A percentile compares a stretch with the other conserved stretches of the same genome.
Conservation (phyloP, 2,888 invertebrate genomes). For the Opisthograptis luteolata region DNA sequence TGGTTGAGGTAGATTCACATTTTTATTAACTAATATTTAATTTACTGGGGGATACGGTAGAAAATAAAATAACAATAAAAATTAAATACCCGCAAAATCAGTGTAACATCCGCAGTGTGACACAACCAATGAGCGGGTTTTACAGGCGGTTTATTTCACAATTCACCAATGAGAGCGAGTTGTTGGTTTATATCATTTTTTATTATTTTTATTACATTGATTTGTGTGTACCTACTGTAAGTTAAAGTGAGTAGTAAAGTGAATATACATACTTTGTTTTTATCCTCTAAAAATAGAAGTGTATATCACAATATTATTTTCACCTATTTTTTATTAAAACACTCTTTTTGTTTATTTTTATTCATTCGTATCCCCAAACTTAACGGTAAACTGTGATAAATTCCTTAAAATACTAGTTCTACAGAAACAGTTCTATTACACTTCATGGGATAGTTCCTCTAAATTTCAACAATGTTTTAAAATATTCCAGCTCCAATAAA, state of each 20-base stretch:
- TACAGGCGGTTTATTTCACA: neutral
- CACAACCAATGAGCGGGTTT: neutral
- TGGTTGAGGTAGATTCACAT: conserved; percentile 81
- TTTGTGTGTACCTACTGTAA: too few relatives aligned
- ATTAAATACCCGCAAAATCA: neutral
- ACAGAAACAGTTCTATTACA: conserved; percentile 2
- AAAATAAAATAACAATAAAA: neutral
- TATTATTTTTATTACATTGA: neutral
- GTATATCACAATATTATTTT: too few relatives aligned
- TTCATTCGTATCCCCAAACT: conserved; percentile 53
- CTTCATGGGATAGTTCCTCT: conserved; percentile 1
- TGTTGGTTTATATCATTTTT: neutral
- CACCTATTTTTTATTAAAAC: too few relatives aligned
- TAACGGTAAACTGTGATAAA: conserved; percentile 48
- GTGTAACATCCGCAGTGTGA: neutral
- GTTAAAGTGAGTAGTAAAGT: too few relatives aligned
- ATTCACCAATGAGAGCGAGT: neutral
- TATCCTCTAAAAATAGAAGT: too few relatives aligned
- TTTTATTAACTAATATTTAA: conserved; percentile 60
- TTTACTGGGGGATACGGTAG: conserved; percentile 45
- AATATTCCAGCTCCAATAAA: conserved; percentile 50
- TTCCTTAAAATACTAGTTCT: conserved; percentile 46
- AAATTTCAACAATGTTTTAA: conserved; percentile 35
- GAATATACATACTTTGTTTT: too few relatives aligned
- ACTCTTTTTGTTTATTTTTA: neutral